Conservation (phyloP, 2,797 vertebrate genomes). For the Todus mexicanus region DNA sequence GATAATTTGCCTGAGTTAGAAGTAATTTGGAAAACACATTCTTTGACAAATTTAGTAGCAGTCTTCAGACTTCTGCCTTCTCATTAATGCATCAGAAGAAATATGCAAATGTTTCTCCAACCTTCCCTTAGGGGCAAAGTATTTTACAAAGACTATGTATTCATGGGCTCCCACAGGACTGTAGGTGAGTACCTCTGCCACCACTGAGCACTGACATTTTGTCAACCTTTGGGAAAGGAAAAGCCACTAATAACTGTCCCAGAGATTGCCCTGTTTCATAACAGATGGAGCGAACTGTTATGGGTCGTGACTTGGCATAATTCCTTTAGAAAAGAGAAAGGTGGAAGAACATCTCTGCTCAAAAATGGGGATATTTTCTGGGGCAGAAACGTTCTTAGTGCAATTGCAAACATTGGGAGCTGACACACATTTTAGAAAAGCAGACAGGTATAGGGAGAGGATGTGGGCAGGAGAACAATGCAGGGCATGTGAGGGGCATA, state of each 20-base stretch:
- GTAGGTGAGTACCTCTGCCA: not conserved
- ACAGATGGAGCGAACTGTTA: not conserved
- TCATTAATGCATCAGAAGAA: not conserved
- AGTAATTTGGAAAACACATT: not conserved
- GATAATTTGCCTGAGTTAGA: not conserved
- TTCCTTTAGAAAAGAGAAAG: not conserved
- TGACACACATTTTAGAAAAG: not conserved
- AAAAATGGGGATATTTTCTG: not conserved
- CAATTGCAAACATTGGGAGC: not conserved
- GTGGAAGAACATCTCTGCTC: not conserved
- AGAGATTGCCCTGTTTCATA: not conserved
- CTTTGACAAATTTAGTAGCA: not conserved
- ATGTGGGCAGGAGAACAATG: not conserved
- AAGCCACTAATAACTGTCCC: not conserved
- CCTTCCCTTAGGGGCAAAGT: not conserved
- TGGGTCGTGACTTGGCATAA: not conserved
- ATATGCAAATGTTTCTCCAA: not conserved
- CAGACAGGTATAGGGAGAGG: not conserved
- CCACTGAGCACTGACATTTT: not conserved
- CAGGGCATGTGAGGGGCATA: rapidly evolving
- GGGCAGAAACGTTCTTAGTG: not conserved
- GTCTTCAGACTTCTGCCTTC: not conserved
- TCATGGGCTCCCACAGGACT: not conserved
- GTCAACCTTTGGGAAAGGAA: not conserved
- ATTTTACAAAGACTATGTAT: not conserved